Evolutionary conservation across 1,140 invertebrate genomes (phyloP).

Genomic region (Globodera ellingtonae): DNA sequence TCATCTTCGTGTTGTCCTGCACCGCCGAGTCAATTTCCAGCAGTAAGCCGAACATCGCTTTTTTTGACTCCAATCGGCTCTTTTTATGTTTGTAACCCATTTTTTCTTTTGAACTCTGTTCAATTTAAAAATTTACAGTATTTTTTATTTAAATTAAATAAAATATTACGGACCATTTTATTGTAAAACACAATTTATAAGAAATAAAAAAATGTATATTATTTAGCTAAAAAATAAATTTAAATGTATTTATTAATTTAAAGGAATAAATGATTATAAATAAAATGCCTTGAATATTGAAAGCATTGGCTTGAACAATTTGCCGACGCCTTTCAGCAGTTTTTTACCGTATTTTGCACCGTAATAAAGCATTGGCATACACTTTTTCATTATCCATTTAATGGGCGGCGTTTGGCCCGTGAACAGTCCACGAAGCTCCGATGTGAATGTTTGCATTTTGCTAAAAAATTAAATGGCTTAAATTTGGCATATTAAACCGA

Average conservation of each 20-base stretch:
- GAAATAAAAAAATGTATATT: too few relatives aligned
- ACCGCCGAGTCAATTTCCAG: neutral
- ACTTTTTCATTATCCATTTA: neutral
- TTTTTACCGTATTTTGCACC: conserved; percentile 4
- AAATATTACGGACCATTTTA: too few relatives aligned
- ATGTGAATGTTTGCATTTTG: neutral
- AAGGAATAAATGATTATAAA: neutral
- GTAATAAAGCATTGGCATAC: conserved; percentile 5
- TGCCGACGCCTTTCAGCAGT: neutral
- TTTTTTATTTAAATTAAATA: too few relatives aligned
- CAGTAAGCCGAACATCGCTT: neutral
- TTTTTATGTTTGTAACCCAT: neutral
- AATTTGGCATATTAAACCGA: too few relatives aligned
- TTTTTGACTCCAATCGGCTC: neutral
- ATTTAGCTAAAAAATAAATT: too few relatives aligned
- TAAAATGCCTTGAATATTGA: neutral
- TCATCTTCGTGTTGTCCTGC: neutral
- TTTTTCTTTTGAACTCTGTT: neutral
- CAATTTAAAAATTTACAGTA: neutral
- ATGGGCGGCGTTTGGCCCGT: conserved; percentile 12
- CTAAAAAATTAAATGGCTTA: neutral
- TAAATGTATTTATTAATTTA: neutral
- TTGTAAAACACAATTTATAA: too few relatives aligned
- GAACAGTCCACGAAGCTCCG: conserved; percentile 4
- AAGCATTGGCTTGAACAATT: neutral